Percentiles rank a stretch among this genome's conserved stretches.
phyloP scores from a whole-genome alignment of 2,888 invertebrate genomes.

The Cabera pusaria region DNA sequence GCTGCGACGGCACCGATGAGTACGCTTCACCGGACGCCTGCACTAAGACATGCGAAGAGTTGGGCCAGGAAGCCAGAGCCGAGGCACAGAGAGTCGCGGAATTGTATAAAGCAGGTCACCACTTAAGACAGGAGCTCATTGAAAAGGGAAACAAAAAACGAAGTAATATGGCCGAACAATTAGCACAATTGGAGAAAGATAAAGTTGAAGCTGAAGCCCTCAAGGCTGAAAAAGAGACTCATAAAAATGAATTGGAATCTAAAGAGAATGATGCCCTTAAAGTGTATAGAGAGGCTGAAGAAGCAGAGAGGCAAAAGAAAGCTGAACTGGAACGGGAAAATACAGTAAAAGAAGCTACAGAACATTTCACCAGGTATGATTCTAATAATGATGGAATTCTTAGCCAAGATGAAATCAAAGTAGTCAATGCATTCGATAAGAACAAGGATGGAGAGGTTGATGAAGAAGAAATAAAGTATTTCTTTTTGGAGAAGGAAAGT shows the following conservation, averaged over 20 bases:
- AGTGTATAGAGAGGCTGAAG: conserved; percentile 88
- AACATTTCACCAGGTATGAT: conserved; percentile 91
- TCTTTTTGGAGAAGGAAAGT: conserved; percentile 87
- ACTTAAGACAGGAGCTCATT: conserved; percentile 88
- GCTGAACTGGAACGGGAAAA: conserved; percentile 83
- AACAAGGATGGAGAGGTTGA: conserved; percentile 95
- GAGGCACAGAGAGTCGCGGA: conserved; percentile 89
- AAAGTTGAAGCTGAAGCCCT: conserved; percentile 90
- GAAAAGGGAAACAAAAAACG: conserved; percentile 89
- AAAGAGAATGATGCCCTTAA: conserved; percentile 90
- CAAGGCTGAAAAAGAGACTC: conserved; percentile 88
- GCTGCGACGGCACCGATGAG: conserved; percentile 96
- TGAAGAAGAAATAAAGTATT: conserved; percentile 92
- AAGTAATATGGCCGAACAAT: conserved; percentile 87
- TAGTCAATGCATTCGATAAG: conserved; percentile 91
- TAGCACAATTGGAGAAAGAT: conserved; percentile 88
- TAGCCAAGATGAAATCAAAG: conserved; percentile 86
- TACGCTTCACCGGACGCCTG: conserved; percentile 87
- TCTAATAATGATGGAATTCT: conserved; percentile 90
- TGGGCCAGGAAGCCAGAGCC: conserved; percentile 89
- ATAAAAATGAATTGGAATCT: conserved; percentile 89
- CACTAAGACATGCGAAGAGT: conserved; percentile 90
- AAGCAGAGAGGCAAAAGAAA: conserved; percentile 83
- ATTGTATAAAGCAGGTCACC: conserved; percentile 90
- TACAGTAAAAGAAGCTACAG: conserved; percentile 85